phyloP scores from a whole-genome alignment of 2,113 vertebrate genomes.

The Lophura nycthemera region DNA sequence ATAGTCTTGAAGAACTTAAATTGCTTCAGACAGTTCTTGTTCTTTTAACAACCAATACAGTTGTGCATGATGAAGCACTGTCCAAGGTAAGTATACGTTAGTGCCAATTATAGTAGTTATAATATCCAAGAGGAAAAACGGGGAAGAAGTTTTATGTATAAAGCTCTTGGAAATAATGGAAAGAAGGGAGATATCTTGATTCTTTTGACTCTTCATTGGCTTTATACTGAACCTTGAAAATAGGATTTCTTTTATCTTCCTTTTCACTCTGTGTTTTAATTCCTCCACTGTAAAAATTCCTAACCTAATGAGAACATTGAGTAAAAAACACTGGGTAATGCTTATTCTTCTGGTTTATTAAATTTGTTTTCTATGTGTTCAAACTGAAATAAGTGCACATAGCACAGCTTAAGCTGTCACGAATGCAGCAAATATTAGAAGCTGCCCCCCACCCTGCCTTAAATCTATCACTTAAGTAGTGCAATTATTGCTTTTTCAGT shows the following conservation, averaged over 20 bases:
- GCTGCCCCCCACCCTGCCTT: not conserved
- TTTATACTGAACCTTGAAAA: not conserved
- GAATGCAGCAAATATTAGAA: not conserved
- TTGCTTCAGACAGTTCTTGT: slow-evolving; percentile 97
- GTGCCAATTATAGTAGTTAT: not conserved
- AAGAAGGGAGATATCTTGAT: not conserved
- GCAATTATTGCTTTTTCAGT: not conserved
- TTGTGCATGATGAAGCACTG: slow-evolving; percentile 95
- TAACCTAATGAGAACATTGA: not conserved
- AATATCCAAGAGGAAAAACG: not conserved
- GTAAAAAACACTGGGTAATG: not conserved
- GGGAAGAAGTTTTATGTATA: not conserved
- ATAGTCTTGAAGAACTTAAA: slow-evolving; percentile 96
- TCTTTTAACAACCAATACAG: slow-evolving; percentile 96
- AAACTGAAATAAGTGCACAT: not conserved
- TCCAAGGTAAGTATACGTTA: slow-evolving; percentile 88
- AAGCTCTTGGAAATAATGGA: not conserved
- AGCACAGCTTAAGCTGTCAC: not conserved
- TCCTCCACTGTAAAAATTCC: not conserved
- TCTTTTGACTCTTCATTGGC: not conserved
- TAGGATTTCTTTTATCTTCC: not conserved
- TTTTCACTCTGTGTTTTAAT: not conserved
- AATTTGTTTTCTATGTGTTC: not conserved
- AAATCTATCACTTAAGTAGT: not conserved
- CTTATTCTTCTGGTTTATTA: not conserved